phyloP scores from a whole-genome alignment of 1,140 invertebrate genomes.

The Brachionus koreanus region DNA sequence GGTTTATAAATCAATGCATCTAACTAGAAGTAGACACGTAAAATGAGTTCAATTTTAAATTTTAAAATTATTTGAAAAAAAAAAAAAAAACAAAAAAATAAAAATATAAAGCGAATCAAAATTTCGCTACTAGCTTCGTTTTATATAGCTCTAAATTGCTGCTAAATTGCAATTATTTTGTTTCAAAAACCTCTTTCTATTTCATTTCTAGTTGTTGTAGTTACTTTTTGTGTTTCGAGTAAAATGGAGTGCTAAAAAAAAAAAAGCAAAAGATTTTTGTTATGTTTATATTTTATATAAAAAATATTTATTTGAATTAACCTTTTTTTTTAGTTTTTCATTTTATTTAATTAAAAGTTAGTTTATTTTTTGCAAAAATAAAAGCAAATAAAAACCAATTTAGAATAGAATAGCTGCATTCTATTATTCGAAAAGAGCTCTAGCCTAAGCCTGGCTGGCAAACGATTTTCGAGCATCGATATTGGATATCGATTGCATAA shows the following conservation, averaged over 20 bases:
- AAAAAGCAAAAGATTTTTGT: conserved; percentile 24
- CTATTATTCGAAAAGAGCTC: neutral
- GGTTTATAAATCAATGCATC: conserved; percentile 13
- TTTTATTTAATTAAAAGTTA: conserved; percentile 43
- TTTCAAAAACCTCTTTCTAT: neutral
- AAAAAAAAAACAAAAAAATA: neutral
- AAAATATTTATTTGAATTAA: conserved; percentile 43
- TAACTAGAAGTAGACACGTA: conserved; percentile 27
- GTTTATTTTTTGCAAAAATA: conserved; percentile 36
- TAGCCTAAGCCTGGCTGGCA: neutral
- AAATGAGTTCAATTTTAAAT: conserved; percentile 16
- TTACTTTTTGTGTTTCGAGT: conserved; percentile 13
- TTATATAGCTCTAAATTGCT: conserved; percentile 10
- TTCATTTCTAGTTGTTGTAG: conserved; percentile 28
- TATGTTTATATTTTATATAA: conserved; percentile 38
- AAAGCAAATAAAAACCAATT: conserved; percentile 9
- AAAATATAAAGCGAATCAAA: conserved; percentile 14
- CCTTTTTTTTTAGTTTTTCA: conserved; percentile 34
- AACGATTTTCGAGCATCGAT: neutral
- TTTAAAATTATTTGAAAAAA: neutral
- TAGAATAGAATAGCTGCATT: conserved; percentile 25
- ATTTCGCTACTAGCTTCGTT: neutral
- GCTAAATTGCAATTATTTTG: conserved; percentile 28
- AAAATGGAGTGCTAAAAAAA: conserved; percentile 18
- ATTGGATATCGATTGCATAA: conserved; percentile 7